These are phyloP conservation scores for Zaprionus obscuricornis DNA, from an alignment of 2,888 invertebrate species.

Conservation along the genomic window DNA sequence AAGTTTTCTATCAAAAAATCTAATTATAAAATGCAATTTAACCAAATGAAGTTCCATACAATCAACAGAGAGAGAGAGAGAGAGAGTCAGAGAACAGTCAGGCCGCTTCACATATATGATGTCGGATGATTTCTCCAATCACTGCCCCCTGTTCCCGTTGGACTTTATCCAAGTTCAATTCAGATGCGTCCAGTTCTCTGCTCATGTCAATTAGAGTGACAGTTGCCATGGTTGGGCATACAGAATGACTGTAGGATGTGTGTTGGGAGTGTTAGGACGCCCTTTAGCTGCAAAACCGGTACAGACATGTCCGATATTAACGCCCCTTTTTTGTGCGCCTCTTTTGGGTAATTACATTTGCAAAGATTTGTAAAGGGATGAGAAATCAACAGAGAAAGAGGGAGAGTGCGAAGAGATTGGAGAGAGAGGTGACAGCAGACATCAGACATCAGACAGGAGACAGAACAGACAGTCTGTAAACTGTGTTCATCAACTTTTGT, in stretches of 20 bases:
- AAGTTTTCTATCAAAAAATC: constrained; percentile 30
- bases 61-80: constrained; percentile 5
- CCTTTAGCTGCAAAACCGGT: constrained; percentile 3
- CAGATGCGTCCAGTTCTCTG: constrained; percentile 23
- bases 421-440: constrained; percentile 20
- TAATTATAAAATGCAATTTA: constrained; percentile 50
- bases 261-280: constrained; percentile 24
- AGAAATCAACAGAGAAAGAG: too few species aligned
- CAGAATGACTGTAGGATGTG: too few species aligned
- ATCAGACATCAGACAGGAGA: constrained; percentile 3
- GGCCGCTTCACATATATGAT: constrained; percentile 5
- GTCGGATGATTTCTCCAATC: neutral
- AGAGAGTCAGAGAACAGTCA: constrained; percentile 7
- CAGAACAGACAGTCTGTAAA: constrained; percentile 6
- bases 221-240: constrained; percentile 52
- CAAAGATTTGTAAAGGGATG: constrained; percentile 1
- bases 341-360: constrained; percentile 69
- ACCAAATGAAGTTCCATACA: constrained; percentile 37
- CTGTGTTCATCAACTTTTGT: constrained; percentile 68
- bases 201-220: constrained; percentile 69
- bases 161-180: too few species aligned
- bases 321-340: constrained; percentile 46
- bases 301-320: constrained; percentile 27
- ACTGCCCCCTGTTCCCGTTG: too few species aligned
- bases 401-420: too few species aligned